Conservation (phyloP, 2,888 invertebrate genomes). For the Erynnis tages region DNA sequence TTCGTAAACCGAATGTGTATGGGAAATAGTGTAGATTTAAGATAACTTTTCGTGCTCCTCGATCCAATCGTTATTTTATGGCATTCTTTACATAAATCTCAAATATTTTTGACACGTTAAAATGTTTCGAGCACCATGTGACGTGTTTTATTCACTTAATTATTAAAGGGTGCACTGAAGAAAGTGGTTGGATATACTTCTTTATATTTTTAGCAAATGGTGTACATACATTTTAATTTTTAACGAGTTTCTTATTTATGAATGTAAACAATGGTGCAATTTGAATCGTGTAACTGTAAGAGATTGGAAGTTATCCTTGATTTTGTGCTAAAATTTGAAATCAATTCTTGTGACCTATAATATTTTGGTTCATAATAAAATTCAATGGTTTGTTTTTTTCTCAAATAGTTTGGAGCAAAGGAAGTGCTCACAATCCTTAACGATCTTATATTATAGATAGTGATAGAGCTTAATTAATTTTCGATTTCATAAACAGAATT, state of each 20-base stretch:
- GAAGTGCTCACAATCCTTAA: too few species aligned
- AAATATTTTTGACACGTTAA: conserved; percentile 21
- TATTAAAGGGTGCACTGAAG: conserved; percentile 12
- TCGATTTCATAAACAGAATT: too few species aligned
- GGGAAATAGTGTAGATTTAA: conserved; percentile 24
- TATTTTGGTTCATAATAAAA: not conserved
- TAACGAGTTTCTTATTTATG: conserved; percentile 5
- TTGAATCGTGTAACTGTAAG: conserved; percentile 7
- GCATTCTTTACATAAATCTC: conserved; percentile 24
- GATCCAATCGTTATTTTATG: conserved; percentile 22
- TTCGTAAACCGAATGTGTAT: conserved; percentile 23
- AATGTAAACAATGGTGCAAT: conserved; percentile 16
- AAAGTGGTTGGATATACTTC: not conserved
- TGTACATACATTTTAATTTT: conserved; percentile 24
- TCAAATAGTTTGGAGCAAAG: too few species aligned
- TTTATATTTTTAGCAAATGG: conserved; percentile 3
- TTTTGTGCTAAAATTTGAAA: not conserved
- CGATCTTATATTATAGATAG: too few species aligned
- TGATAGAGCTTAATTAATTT: too few species aligned
- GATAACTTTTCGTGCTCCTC: conserved; percentile 20
- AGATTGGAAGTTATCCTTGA: not conserved
- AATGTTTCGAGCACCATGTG: conserved; percentile 18
- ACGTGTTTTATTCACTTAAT: conserved; percentile 18
- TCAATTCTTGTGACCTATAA: not conserved
- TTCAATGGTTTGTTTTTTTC: too few species aligned